These are phyloP conservation scores for Uromys caudimaculatus DNA, from an alignment of 2,797 vertebrate genomes.

Conservation along the genomic window DNA sequence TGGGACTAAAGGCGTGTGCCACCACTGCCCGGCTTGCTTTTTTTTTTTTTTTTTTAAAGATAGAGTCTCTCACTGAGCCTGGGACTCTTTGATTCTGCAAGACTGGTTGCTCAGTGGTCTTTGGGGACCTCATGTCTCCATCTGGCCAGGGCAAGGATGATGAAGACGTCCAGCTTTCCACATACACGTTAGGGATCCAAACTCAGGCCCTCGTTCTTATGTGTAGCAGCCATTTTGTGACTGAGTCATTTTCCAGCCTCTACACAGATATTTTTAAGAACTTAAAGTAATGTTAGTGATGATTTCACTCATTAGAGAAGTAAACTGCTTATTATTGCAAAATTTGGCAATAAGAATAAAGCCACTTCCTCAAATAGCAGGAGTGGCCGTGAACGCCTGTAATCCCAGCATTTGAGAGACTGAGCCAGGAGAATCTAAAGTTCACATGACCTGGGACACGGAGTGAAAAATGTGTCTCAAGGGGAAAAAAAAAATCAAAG, in stretches of 20 bases:
- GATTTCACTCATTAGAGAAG: neutral
- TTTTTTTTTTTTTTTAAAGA: neutral
- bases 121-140: neutral
- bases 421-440: neutral
- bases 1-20: no score
- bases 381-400: neutral
- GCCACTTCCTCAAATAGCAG: conserved; percentile 7
- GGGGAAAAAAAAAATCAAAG: neutral
- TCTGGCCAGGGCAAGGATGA: neutral
- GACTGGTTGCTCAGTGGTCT: neutral
- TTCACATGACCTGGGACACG: neutral
- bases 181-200: neutral
- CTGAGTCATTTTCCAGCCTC: neutral
- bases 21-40: no score
- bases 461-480: neutral
- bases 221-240: neutral
- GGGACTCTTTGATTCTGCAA: neutral
- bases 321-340: neutral
- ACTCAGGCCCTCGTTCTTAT: neutral
- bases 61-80: neutral
- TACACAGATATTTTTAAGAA: neutral
- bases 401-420: neutral
- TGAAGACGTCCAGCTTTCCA: neutral
- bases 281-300: neutral
- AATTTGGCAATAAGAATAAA: conserved; percentile 6